Evolutionary conservation across 1,140 invertebrate species (phyloP).

Genomic region (Branchinecta lindahli): DNA sequence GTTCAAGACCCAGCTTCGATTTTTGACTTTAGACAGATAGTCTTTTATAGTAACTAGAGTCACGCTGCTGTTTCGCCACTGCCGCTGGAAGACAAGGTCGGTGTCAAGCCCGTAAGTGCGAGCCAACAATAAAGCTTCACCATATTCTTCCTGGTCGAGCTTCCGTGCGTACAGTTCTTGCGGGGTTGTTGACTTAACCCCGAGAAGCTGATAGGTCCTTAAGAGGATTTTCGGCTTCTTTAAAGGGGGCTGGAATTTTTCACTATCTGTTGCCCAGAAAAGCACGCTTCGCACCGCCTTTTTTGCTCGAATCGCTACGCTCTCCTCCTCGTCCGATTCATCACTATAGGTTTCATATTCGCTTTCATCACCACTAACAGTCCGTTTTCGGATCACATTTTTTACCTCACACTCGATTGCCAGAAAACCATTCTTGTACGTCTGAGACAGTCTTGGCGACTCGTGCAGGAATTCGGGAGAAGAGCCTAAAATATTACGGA

Average conservation of each 20-base stretch:
- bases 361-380: slow-evolving; percentile 15
- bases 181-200: slow-evolving; percentile 61
- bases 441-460: slow-evolving; percentile 42
- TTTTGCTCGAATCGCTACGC: slow-evolving; percentile 35
- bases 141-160: slow-evolving; percentile 57
- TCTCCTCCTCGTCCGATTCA: slow-evolving; percentile 32
- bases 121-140: slow-evolving; percentile 55
- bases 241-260: slow-evolving; percentile 55
- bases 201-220: slow-evolving; percentile 50
- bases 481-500: slow-evolving; percentile 48
- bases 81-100: slow-evolving; percentile 65
- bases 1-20: slow-evolving; percentile 63
- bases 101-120: slow-evolving; percentile 54
- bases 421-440: slow-evolving; percentile 46
- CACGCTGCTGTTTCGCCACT: slow-evolving; percentile 57
- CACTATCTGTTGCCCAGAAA: slow-evolving; percentile 55
- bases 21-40: slow-evolving; percentile 58
- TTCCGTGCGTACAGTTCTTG: slow-evolving; percentile 58
- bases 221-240: slow-evolving; percentile 49
- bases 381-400: slow-evolving; percentile 27
- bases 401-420: slow-evolving; percentile 49
- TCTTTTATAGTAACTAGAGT: slow-evolving; percentile 54
- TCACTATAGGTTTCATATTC: slow-evolving; percentile 22
- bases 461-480: slow-evolving; percentile 61
- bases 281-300: slow-evolving; percentile 35